phyloP scores from a whole-genome alignment of 2,888 invertebrate species.

The Acrobeloides nanus region DNA sequence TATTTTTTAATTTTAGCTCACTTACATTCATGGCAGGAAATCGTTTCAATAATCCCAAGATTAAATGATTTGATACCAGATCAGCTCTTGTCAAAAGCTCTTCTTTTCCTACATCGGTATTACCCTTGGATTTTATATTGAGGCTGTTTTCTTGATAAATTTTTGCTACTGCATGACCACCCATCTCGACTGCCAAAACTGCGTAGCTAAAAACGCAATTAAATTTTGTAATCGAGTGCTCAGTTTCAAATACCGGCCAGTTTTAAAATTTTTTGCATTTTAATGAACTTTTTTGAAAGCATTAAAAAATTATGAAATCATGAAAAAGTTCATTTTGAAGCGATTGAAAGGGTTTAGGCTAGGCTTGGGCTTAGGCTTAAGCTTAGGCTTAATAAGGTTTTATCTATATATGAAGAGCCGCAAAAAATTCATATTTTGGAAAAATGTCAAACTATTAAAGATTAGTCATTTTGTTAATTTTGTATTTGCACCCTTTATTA shows the following conservation, averaged over 20 bases:
- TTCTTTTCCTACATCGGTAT: constrained; percentile 48
- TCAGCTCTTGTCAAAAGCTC: constrained; percentile 52
- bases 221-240: not conserved
- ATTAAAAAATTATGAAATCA: not conserved
- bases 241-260: too few relatives aligned
- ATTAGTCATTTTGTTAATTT: too few relatives aligned
- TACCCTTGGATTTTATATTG: constrained; percentile 35
- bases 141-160: constrained; percentile 36
- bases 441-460: too few relatives aligned
- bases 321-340: too few relatives aligned
- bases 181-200: constrained; percentile 47
- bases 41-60: constrained; percentile 40
- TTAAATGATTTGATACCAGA: constrained; percentile 49
- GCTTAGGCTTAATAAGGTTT: too few relatives aligned
- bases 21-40: constrained; percentile 42
- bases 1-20: too few relatives aligned
- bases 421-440: too few relatives aligned
- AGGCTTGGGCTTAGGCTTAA: too few relatives aligned
- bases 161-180: constrained; percentile 45
- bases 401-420: too few relatives aligned
- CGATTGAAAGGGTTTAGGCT: too few relatives aligned
- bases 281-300: not conserved
- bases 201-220: constrained; percentile 37
- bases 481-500: too few relatives aligned
- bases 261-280: constrained; percentile 1